Conservation (phyloP, 2,888 invertebrate genomes). For the Acanthococcus lagerstroemiae region DNA sequence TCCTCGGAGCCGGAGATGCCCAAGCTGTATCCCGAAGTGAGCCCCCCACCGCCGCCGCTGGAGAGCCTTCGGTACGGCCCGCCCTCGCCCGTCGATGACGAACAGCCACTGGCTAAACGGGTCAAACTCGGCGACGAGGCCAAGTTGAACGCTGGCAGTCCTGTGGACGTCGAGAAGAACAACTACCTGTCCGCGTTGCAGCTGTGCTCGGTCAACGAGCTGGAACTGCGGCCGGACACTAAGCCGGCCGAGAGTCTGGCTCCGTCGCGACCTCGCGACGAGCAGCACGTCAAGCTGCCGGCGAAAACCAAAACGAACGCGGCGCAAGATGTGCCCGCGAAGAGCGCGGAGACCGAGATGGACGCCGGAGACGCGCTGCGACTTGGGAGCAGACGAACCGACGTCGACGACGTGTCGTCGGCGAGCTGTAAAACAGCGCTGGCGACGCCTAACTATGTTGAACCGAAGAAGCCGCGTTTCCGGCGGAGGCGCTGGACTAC, state of each 20-base stretch:
- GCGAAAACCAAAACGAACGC: conserved; percentile 3
- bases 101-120: neutral
- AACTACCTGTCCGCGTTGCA: conserved; percentile 16
- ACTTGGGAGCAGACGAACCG: conserved; percentile 18
- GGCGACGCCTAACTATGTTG: neutral
- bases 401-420: conserved; percentile 30
- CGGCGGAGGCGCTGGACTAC: conserved; percentile 33
- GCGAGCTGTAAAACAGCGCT: neutral
- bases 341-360: neutral
- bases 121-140: neutral
- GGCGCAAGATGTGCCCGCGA: conserved; percentile 19
- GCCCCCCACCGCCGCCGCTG: neutral
- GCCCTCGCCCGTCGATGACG: neutral
- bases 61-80: neutral
- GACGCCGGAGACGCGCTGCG: conserved; percentile 21
- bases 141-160: neutral
- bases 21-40: conserved; percentile 15
- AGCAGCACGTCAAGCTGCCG: neutral
- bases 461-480: conserved; percentile 20
- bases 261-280: neutral
- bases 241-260: neutral
- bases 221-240: neutral
- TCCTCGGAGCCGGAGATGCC: conserved; percentile 8
- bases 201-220: conserved; percentile 4
- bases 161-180: conserved; percentile 16